Evolutionary conservation across 2,113 vertebrate species (phyloP).

Genomic region (Accipiter cooperii): DNA sequence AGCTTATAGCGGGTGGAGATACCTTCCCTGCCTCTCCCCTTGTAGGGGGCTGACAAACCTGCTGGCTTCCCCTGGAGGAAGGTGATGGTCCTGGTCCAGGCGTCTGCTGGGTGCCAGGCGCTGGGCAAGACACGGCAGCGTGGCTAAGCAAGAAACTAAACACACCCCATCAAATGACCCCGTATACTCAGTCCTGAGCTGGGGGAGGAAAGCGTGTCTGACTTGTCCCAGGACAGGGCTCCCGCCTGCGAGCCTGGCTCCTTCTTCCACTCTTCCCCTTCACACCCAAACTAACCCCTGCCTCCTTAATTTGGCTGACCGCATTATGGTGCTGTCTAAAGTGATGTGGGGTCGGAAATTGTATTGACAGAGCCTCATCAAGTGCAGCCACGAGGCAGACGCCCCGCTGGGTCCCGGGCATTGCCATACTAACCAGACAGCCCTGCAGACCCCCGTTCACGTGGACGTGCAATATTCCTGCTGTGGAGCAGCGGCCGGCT

Average conservation of each 20-base stretch:
- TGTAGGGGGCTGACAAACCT: neutral
- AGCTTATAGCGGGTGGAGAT: neutral
- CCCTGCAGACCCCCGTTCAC: neutral
- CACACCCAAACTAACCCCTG: neutral
- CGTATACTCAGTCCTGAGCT: fast-evolving
- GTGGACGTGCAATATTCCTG: fast-evolving
- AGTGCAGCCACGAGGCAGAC: neutral
- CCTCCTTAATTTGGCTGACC: neutral
- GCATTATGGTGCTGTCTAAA: neutral
- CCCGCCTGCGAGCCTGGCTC: neutral
- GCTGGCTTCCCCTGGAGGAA: neutral
- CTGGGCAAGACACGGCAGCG: neutral
- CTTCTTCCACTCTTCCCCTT: neutral
- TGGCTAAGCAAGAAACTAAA: neutral
- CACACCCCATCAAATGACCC: neutral
- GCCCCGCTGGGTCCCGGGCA: fast-evolving
- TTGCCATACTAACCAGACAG: neutral
- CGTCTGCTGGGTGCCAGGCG: neutral
- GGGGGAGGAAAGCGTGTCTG: neutral
- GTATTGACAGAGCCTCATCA: neutral
- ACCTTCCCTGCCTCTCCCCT: neutral
- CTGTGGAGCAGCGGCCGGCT: neutral
- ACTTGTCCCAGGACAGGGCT: neutral
- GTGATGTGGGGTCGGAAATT: neutral
- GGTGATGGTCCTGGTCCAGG: neutral